phyloP scores from a whole-genome alignment of 1,140 invertebrate genomes.

The Drosophila seguyi region DNA sequence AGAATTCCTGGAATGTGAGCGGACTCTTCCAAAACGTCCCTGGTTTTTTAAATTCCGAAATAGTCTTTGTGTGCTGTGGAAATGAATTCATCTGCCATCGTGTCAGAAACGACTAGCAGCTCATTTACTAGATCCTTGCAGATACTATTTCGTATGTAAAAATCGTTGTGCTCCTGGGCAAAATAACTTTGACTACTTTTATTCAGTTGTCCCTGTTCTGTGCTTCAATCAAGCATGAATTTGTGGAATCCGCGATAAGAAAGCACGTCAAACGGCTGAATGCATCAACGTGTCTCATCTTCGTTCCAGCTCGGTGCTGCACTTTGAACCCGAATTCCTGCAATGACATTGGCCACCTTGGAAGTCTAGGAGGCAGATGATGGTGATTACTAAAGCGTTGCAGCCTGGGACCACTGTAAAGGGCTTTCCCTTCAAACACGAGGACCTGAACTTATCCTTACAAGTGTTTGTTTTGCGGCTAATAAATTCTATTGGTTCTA shows the following conservation, averaged over 20 bases:
- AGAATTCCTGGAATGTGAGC: neutral
- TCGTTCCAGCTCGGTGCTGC: neutral
- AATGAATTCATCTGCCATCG: neutral
- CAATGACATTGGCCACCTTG: too few relatives aligned
- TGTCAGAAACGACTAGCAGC: neutral
- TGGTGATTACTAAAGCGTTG: too few relatives aligned
- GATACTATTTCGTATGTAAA: neutral
- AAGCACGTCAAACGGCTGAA: neutral
- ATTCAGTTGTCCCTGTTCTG: neutral
- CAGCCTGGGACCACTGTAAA: too few relatives aligned
- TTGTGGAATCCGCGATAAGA: neutral
- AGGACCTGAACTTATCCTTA: too few relatives aligned
- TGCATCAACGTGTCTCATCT: slow-evolving; percentile 8
- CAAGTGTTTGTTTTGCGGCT: too few relatives aligned
- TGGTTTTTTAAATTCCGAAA: neutral
- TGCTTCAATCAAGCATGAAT: neutral
- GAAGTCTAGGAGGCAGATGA: too few relatives aligned
- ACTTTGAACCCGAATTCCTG: neutral
- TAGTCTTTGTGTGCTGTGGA: neutral
- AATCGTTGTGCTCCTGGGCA: neutral
- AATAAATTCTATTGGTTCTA: too few relatives aligned
- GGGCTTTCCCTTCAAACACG: too few relatives aligned
- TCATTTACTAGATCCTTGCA: neutral
- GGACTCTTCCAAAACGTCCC: neutral
- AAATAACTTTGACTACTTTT: neutral